Percentiles rank a stretch among this genome's conserved stretches.
Conservation (phyloP, 1,140 invertebrate genomes). For the Neodiprion lecontei region DNA sequence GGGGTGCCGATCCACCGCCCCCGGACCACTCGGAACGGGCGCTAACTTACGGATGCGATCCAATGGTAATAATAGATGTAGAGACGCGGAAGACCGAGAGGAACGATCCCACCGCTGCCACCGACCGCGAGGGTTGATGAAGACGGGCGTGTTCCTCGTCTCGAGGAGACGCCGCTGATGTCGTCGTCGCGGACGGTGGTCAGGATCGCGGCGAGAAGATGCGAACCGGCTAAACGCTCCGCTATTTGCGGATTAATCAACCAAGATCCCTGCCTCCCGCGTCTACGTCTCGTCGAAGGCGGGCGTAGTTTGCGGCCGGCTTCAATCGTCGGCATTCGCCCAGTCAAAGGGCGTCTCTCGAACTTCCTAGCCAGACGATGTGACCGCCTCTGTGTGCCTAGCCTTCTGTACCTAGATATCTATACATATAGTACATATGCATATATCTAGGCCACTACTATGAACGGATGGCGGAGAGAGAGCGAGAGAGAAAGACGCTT, state of each 20-base stretch:
- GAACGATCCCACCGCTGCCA: not conserved
- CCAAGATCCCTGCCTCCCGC: not conserved
- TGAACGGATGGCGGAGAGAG: not conserved
- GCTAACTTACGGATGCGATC: conserved; percentile 25
- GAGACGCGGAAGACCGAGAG: conserved; percentile 18
- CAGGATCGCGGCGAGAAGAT: not conserved
- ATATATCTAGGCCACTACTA: not conserved
- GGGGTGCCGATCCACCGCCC: not conserved
- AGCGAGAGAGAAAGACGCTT: not conserved
- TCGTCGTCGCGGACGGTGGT: not conserved
- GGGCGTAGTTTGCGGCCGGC: not conserved
- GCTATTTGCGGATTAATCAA: conserved; percentile 17
- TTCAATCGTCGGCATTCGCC: not conserved
- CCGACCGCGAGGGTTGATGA: not conserved
- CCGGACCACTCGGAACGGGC: not conserved
- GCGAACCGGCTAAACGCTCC: not conserved
- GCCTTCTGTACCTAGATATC: too few species aligned
- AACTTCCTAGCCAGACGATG: not conserved
- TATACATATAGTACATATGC: not conserved
- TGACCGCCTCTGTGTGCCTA: not conserved
- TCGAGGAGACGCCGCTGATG: not conserved
- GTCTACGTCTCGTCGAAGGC: too few species aligned
- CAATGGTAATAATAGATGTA: conserved; percentile 41
- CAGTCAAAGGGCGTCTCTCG: conserved; percentile 12
- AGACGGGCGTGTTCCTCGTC: too few species aligned